These are phyloP conservation scores for Stenotaenia linearis DNA, from an alignment of 2,888 invertebrate genomes.

Conservation along the genomic window DNA sequence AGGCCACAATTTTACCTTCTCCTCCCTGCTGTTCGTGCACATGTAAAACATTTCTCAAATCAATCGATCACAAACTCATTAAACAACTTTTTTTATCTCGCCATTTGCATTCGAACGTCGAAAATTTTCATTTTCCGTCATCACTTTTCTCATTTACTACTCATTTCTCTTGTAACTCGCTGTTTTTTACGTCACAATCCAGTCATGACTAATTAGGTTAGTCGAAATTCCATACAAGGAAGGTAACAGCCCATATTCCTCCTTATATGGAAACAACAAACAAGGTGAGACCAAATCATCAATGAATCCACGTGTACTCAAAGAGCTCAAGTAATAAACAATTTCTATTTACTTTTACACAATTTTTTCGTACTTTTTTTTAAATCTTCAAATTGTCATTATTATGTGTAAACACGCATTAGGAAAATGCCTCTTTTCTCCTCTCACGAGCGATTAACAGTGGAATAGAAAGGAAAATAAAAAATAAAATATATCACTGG, in stretches of 20 bases:
- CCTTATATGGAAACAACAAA: neutral
- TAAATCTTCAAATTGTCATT: neutral
- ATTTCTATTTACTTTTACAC: neutral
- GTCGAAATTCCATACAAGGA: slow-evolving; percentile 28
- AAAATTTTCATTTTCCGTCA: neutral
- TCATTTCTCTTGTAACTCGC: neutral
- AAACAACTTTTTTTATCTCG: neutral
- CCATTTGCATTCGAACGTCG: neutral
- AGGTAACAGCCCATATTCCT: slow-evolving; percentile 24
- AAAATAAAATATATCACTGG: neutral
- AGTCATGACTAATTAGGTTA: slow-evolving; percentile 33
- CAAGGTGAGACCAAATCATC: neutral
- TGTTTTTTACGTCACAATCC: slow-evolving; percentile 26
- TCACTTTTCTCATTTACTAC: neutral
- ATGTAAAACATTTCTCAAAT: neutral
- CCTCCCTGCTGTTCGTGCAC: neutral
- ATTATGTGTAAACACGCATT: neutral
- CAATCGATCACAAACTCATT: neutral
- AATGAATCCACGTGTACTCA: neutral
- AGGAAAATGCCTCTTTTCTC: neutral
- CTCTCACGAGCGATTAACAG: neutral
- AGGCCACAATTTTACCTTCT: neutral
- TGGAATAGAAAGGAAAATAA: neutral
- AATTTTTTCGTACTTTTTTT: neutral
- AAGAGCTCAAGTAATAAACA: neutral